These are phyloP conservation scores for Solenopsis invicta DNA, from an alignment of 1,140 invertebrate species.

Conservation along the genomic window DNA sequence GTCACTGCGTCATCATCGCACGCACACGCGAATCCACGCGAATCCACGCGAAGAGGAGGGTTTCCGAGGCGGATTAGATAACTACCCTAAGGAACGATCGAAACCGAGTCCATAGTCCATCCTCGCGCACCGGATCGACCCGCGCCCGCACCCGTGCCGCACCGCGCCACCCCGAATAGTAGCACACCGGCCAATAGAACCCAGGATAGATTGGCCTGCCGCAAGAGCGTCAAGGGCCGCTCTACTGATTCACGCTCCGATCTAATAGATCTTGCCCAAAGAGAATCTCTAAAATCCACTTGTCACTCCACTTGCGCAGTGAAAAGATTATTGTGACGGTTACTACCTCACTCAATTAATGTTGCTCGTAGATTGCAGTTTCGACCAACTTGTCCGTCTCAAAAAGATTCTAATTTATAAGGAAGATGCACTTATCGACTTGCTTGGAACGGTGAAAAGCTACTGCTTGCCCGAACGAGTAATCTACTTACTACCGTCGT, in stretches of 20 bases:
- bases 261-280: constrained; percentile 21
- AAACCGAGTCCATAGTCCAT: background rate
- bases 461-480: background rate
- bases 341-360: background rate
- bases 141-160: too few species aligned
- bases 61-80: constrained; percentile 38
- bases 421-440: background rate
- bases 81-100: background rate
- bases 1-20: constrained; percentile 71
- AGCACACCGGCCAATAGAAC: background rate
- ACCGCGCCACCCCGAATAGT: background rate
- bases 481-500: background rate
- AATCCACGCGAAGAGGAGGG: constrained; percentile 30
- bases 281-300: constrained; percentile 26
- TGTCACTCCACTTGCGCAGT: background rate
- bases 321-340: constrained; percentile 5
- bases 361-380: constrained; percentile 8
- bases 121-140: background rate
- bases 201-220: constrained; percentile 1
- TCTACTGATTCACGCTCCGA: background rate
- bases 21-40: constrained; percentile 33
- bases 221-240: background rate
- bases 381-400: background rate
- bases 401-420: background rate
- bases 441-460: background rate